A percentile compares a stretch with the other conserved stretches of the same genome.
Evolutionary conservation across 2,888 invertebrate species (phyloP).

Genomic region (Ceriagrion tenellum): DNA sequence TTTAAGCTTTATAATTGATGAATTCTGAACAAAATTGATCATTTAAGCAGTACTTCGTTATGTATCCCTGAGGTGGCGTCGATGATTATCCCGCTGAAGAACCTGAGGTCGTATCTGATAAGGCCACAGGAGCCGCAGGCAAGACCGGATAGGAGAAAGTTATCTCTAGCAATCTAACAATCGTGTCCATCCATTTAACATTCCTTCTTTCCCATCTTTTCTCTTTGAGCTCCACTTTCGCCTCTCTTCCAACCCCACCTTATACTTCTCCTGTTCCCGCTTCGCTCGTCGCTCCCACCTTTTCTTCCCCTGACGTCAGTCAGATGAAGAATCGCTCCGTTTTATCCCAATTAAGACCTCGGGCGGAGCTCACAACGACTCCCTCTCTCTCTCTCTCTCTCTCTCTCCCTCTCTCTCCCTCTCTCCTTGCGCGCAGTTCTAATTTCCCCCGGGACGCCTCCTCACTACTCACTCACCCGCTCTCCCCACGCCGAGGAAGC

Average conservation of each 20-base stretch:
- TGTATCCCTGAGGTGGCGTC: too few species aligned
- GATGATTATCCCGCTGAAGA: too few species aligned
- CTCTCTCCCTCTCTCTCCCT: too few species aligned
- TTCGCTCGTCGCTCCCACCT: not conserved
- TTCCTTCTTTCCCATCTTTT: not conserved
- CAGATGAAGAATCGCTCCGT: constrained; percentile 64
- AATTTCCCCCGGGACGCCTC: constrained; percentile 47
- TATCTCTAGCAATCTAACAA: too few species aligned
- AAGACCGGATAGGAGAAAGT: too few species aligned
- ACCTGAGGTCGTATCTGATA: too few species aligned
- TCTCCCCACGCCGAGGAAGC: not conserved
- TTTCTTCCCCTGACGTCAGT: constrained; percentile 34
- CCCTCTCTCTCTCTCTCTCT: too few species aligned
- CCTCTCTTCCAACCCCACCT: not conserved
- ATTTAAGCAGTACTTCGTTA: too few species aligned
- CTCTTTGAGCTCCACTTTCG: not conserved
- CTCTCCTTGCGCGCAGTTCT: constrained; percentile 21
- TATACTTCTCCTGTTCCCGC: not conserved
- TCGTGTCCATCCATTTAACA: not conserved
- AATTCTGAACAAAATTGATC: too few species aligned
- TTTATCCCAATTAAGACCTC: constrained; percentile 66
- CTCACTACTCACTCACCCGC: not conserved
- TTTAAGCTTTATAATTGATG: too few species aligned
- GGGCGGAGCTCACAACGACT: constrained; percentile 34
- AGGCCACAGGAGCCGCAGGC: too few species aligned